Conservation (phyloP, 2,888 invertebrate species). For the Agrochola litura region DNA sequence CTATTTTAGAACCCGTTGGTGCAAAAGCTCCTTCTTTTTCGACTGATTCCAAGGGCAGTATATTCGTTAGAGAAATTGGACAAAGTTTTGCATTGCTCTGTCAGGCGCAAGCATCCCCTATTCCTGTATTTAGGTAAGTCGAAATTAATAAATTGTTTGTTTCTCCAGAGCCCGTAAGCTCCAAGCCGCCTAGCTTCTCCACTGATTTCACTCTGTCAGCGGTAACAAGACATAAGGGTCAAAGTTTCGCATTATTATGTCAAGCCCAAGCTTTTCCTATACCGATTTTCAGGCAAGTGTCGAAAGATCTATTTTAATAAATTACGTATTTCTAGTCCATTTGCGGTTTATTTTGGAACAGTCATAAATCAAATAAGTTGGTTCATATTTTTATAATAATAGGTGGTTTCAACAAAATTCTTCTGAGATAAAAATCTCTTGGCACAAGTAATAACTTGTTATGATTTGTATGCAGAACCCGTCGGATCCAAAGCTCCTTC, state of each 20-base stretch:
- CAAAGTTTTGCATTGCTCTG: conserved; percentile 92
- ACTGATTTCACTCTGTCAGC: conserved; percentile 91
- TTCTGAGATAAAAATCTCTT: conserved; percentile 41
- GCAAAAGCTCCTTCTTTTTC: conserved; percentile 92
- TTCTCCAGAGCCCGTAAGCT: conserved; percentile 91
- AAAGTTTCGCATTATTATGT: conserved; percentile 92
- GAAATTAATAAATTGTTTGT: conserved; percentile 70
- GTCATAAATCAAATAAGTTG: neutral
- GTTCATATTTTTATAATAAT: neutral
- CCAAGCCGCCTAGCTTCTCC: conserved; percentile 91
- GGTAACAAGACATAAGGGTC: conserved; percentile 89
- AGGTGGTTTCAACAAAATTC: conserved; percentile 9
- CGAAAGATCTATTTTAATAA: conserved; percentile 9
- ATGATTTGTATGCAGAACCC: conserved; percentile 89
- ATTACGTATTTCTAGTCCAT: neutral
- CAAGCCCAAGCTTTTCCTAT: conserved; percentile 93
- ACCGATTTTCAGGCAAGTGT: conserved; percentile 93
- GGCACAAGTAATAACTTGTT: conserved; percentile 49
- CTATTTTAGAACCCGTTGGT: conserved; percentile 91
- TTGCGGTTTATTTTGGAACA: neutral
- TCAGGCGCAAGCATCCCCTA: conserved; percentile 92
- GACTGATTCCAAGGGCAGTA: conserved; percentile 91
- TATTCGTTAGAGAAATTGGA: conserved; percentile 90
- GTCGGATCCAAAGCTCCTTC: conserved; percentile 92
- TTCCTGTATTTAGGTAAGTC: conserved; percentile 92